Base-by-base conservation (phyloP, 92 coral and sea anemone species). In the Pocillopora grandis region DNA sequence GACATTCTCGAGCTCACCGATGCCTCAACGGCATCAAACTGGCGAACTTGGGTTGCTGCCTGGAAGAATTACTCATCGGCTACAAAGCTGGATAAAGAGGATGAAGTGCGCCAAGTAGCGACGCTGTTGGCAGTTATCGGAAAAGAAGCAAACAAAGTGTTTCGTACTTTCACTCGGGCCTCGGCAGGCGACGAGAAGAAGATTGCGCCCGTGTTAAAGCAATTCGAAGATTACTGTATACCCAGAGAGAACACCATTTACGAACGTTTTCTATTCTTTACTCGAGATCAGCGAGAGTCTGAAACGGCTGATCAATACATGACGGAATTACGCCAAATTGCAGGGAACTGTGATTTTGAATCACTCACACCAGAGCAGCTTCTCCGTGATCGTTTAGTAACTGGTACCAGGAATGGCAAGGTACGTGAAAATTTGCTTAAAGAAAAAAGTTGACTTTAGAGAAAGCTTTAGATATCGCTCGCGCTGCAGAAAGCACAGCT, bases 161-260 rank as follows among this genome's bases (percentile, higher is more conserved):
- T 83, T 83, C 67, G 72, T 42, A 84, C 87, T 49, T 84, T 84
- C 76, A 66, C 79, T n/a, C 76, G 87, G 87, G 80, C 80, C 60
- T 58, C 81, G 33, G 42, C 16, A 58, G 88, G 10, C 35, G 84
- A 88, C 15, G 82, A 36, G 18, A 82, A 64, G 88, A 69, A 82
- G 84, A 87, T 82, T 67, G 48, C 62, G 55, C 88, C 82, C 3
- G 71, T 88, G 0, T 27, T 27, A 27, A 77, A 88, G 58, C 12
- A 69, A 88, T 76, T 88, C 9, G 91, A 81, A 56, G 89, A 88
- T n/a, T 88, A 70, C 68, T 77, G 91, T 56, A 87, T 87, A n/a
- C 90, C 88, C 23, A 75, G 84, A 66, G 83, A 87, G n/a, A 87
- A 87, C 77, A 76, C 77, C 8, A 87, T 76, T 73, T 87, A 83